A percentile compares a stretch with the other conserved stretches of the same genome.
phyloP scores from a whole-genome alignment of 37 sponge, comb jelly and placozoan species.

The Crambe crambe region DNA sequence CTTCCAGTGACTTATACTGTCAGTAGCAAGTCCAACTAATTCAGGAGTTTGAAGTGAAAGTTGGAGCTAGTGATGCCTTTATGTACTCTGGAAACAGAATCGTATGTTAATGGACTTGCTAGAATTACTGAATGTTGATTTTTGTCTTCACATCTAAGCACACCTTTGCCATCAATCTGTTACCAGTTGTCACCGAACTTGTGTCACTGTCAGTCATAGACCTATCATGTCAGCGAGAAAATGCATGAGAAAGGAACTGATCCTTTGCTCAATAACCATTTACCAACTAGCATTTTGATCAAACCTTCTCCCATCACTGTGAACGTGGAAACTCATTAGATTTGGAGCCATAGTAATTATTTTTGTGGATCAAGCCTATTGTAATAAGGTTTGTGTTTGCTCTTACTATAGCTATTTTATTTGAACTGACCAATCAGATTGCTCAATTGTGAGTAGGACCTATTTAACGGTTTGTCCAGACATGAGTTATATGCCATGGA shows the following conservation, averaged over 20 bases:
- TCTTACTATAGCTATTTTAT: no score
- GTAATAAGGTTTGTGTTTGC: no score
- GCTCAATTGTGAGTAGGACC: no score
- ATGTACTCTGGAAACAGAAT: slow-evolving; percentile 82
- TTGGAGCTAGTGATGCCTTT: slow-evolving; percentile 74
- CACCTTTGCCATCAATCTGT: slow-evolving; percentile 62
- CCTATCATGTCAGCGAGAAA: slow-evolving; percentile 27
- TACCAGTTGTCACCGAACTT: slow-evolving; percentile 49
- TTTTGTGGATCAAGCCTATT: no score
- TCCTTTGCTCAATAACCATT: not conserved
- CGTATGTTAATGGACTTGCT: slow-evolving; percentile 17
- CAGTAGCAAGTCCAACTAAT: slow-evolving; percentile 72
- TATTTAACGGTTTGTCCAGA: no score
- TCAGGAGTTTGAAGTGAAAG: slow-evolving; percentile 85
- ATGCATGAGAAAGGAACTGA: not conserved
- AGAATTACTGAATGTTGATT: not conserved
- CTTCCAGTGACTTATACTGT: slow-evolving; percentile 51
- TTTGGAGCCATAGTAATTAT: no score
- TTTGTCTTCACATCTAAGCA: not conserved
- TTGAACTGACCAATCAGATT: no score
- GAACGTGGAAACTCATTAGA: no score
- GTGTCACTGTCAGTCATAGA: slow-evolving; percentile 60
- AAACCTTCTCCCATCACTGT: slow-evolving; percentile 26
- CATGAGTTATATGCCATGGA: no score
- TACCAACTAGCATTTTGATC: slow-evolving; percentile 32